Base-by-base conservation (phyloP, 1,140 invertebrate species). In the Achroia grisella region DNA sequence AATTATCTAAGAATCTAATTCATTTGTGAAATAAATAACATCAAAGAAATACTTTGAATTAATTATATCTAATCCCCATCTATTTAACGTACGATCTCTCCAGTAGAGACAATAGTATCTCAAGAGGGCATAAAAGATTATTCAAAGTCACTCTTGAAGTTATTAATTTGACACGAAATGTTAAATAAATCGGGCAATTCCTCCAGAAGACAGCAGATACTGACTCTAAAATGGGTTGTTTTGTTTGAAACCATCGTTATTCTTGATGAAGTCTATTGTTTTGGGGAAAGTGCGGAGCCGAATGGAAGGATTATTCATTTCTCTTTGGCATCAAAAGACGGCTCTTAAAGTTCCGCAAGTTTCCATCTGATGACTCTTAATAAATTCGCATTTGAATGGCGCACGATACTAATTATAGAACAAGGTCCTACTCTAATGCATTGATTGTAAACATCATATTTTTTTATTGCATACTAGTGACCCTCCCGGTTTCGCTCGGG, bases 201-300 rank as follows among this genome's bases (percentile, higher is more conserved):
- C 17, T 23, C 6, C 17, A 23, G 17, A 3, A 23, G 17, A 23
- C 17, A 23, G 17, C 17, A 23, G 17, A 50, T 53, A 32, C 42
- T 44, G 29, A 44, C 59, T 50, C 53, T 45, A 48, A 67, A 72
- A 71, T 65, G 60, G 62, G 59, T 58, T 76, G 69, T 76, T 80
- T 80, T 74, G 67, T 77, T 78, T 74, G 58, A 78, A 56, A 60
- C 62, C 71, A 62, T 67, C 70, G 66, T 78, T 76, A 72, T 64
- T 72, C 72, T 61, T 72, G 71, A 80, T 71, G 66, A 69, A 71
- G 52, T 64, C 70, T 70, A 74, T 80, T 80, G 76, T 80, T 54
- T 57, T 48, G 55, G 64, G 71, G 66, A 62, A 53, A 58, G 57
- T 44, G 62, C 59, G 56, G 56, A 62, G 71, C 62, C 63, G 60